Evolutionary conservation across 2,113 vertebrate genomes (phyloP).

Genomic region (Python bivittatus): DNA sequence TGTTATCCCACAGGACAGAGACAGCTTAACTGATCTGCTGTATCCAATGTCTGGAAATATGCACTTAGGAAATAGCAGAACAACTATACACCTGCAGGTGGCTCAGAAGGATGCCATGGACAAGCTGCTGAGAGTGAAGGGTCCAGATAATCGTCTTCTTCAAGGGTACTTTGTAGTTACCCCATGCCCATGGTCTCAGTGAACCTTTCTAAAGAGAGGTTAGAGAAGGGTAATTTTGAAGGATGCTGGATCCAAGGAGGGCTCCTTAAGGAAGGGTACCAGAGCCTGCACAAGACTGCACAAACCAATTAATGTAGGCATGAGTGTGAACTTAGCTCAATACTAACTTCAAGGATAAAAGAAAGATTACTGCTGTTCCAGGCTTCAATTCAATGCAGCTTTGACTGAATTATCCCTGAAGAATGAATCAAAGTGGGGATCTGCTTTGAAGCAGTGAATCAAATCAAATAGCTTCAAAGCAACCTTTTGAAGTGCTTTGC

Average conservation of each 20-base stretch:
- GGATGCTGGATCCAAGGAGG: background rate
- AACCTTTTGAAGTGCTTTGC: slow-evolving; percentile 1
- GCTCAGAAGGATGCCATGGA: no score
- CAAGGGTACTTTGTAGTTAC: background rate
- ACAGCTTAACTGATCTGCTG: no score
- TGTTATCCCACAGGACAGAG: no score
- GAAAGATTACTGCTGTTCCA: background rate
- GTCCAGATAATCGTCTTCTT: background rate
- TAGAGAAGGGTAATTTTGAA: background rate
- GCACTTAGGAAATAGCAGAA: no score
- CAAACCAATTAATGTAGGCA: background rate
- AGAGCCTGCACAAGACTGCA: background rate
- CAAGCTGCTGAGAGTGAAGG: no score
- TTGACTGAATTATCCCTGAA: background rate
- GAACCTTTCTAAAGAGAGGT: background rate
- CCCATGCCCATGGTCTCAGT: background rate
- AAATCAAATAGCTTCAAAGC: background rate
- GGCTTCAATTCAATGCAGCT: background rate
- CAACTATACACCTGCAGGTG: no score
- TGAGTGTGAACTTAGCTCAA: background rate
- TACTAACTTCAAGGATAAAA: background rate
- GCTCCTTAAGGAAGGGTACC: background rate
- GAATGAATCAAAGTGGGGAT: background rate
- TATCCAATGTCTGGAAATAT: no score
- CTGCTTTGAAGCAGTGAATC: background rate